Conservation (phyloP, 2,113 vertebrate species). For the Falco punctatus region DNA sequence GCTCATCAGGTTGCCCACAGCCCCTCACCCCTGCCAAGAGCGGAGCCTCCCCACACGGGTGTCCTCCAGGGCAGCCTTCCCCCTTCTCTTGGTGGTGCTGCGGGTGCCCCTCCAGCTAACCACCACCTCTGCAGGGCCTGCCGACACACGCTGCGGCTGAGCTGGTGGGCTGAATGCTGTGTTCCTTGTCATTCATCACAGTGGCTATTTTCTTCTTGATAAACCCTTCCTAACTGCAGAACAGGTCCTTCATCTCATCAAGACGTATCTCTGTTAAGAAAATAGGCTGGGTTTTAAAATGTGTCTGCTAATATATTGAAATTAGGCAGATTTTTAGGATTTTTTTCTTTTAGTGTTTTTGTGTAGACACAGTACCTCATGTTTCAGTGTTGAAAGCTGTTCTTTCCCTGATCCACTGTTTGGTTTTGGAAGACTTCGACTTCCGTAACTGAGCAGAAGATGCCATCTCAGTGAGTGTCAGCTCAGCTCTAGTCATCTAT, state of each 20-base stretch:
- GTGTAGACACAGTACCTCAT: neutral
- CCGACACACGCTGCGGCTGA: neutral
- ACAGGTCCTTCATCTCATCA: neutral
- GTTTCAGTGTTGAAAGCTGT: neutral
- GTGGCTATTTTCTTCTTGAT: neutral
- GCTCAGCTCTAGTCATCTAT: neutral
- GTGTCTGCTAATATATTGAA: neutral
- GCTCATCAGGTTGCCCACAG: neutral
- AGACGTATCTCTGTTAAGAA: neutral
- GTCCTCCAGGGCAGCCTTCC: neutral
- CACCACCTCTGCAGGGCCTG: neutral
- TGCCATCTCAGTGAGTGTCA: neutral
- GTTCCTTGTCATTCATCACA: neutral
- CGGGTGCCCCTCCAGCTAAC: neutral
- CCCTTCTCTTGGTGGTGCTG: neutral
- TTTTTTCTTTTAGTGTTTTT: neutral
- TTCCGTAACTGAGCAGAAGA: neutral
- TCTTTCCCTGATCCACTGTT: neutral
- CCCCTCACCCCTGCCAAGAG: neutral
- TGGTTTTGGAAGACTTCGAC: neutral
- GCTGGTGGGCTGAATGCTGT: accelerated
- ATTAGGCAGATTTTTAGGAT: neutral
- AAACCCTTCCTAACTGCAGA: neutral
- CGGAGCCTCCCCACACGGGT: neutral
- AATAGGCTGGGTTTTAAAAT: neutral